Base-by-base conservation (phyloP, 1,140 invertebrate species). In the Psilanteris sp. region DNA sequence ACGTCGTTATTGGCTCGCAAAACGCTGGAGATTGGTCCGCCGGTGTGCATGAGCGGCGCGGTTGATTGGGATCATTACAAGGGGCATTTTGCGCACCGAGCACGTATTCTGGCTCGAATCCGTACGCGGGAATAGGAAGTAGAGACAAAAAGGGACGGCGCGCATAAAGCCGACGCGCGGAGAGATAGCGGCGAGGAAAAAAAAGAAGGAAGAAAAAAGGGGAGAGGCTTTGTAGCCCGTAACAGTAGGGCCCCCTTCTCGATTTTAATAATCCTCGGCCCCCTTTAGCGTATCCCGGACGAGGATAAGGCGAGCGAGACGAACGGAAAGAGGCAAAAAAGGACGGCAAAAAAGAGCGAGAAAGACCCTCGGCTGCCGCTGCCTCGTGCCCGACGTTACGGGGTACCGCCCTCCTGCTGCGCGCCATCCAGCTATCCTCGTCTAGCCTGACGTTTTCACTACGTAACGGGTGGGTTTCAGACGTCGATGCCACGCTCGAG, bases 1-100 rank as follows among this genome's bases (percentile, higher is more conserved):
- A 57, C 67, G 62, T 68, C 67, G 61, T 34, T 43, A 77, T 48
- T 54, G 67, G 75, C 66, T 66, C 61, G 32, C 79, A 78, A 84
- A 84, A 76, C 76, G 62, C 26, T 34, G 37, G 66, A 66, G 83
- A 82, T 82, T 83, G 81, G 81, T 78, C 37, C 61, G 77, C 68
- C 71, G 66, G 62, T 61, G 72, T 74, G 80, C 73, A 76, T 73
- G 74, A 68, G 61, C 70, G 77, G 62, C 59, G 73, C 62, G 68
- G 76, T 83, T 85, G 84, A 86, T 85, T 83, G 83, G 84, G 79
- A 85, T 85, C 83, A 84, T 85, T 84, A 83, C 82, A 79, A 78
- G 81, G 81, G 83, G 79, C 64, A 82, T 83, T 85, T 86, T 80
- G 84, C 83, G 81, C 79, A 81, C 79, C 79, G 80, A 84, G 78